Percentiles rank a stretch among this genome's conserved stretches.
Conservation (phyloP, 2,888 invertebrate genomes). For the Campoletis raptor region DNA sequence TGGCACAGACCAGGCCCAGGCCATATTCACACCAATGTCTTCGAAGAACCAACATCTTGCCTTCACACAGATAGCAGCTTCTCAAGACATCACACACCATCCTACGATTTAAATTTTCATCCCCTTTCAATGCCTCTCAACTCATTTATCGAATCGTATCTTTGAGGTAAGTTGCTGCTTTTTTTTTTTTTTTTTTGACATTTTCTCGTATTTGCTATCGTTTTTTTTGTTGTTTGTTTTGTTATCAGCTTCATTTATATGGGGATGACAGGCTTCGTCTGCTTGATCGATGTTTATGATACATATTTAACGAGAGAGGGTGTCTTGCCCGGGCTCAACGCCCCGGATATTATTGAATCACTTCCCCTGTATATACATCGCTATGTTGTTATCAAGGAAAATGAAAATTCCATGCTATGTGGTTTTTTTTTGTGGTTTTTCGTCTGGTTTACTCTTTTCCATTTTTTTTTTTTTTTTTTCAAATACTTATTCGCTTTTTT, state of each 20-base stretch:
- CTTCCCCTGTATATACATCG: conserved; percentile 16
- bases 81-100: not conserved
- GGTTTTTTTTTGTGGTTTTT: not conserved
- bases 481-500: not conserved
- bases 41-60: conserved; percentile 43
- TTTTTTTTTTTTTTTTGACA: not conserved
- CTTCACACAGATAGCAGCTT: conserved; percentile 58
- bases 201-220: not conserved
- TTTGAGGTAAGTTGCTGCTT: not conserved
- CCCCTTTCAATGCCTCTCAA: not conserved
- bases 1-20: conserved; percentile 58
- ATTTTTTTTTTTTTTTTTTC: no score
- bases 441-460: not conserved
- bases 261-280: not conserved
- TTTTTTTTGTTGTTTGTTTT: conserved; percentile 1
- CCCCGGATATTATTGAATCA: conserved; percentile 64
- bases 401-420: not conserved
- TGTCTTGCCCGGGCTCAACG: conserved; percentile 65
- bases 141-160: not conserved
- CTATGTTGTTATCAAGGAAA: not conserved
- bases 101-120: not conserved
- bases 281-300: conserved; percentile 68
- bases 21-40: conserved; percentile 46
- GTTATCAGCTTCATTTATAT: not conserved
- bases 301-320: conserved; percentile 67